A percentile compares a stretch with the other conserved stretches of the same genome.
These are phyloP conservation scores for Drosophila arawakana DNA, from an alignment of 1,140 invertebrate species.

Conservation along the genomic window DNA sequence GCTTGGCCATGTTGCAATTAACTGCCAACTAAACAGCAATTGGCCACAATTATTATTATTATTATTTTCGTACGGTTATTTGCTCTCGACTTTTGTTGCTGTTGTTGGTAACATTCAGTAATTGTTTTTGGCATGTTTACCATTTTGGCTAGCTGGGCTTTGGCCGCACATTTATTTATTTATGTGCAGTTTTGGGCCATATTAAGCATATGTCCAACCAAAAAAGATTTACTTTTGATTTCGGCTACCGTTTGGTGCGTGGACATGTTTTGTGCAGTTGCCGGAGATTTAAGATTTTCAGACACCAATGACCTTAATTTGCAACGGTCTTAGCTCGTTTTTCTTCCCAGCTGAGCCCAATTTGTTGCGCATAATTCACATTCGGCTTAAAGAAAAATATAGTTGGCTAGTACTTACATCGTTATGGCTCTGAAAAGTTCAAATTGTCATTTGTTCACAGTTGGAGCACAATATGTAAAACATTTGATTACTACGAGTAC, in stretches of 20 bases:
- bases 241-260: constrained; percentile 59
- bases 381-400: constrained; percentile 19
- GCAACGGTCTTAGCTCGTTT: constrained; percentile 66
- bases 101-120: constrained; percentile 63
- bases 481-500: constrained; percentile 50
- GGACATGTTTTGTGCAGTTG: constrained; percentile 14
- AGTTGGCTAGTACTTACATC: no score
- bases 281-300: constrained; percentile 24
- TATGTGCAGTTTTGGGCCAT: constrained; percentile 61
- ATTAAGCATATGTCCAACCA: constrained; percentile 52
- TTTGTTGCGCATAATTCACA: constrained; percentile 70
- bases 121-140: constrained; percentile 81
- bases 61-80: constrained; percentile 69
- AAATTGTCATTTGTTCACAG: neutral
- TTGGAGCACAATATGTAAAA: neutral
- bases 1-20: constrained; percentile 77
- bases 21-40: constrained; percentile 81
- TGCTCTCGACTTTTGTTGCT: constrained; percentile 31
- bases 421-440: no score
- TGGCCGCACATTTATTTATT: constrained; percentile 44
- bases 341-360: constrained; percentile 68
- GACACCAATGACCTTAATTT: constrained; percentile 75
- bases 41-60: constrained; percentile 82
- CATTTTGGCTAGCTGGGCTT: constrained; percentile 44
- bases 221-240: constrained; percentile 28